These are phyloP conservation scores for Hippolais icterina DNA, from an alignment of 2,113 vertebrate species.

Conservation along the genomic window DNA sequence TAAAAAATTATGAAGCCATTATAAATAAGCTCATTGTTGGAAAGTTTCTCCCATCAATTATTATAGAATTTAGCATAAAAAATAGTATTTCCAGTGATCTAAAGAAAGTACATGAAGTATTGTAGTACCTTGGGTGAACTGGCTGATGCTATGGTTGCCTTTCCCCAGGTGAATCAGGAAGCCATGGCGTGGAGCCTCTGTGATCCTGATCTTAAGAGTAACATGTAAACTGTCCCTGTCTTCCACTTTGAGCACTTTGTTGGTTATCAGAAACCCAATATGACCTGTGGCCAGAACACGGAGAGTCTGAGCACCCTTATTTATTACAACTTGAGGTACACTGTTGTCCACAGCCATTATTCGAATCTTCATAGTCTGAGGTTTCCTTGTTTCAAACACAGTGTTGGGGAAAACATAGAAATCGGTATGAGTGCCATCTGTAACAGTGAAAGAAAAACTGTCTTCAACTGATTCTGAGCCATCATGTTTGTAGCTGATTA, in stretches of 20 bases:
- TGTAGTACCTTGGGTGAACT: slow-evolving; percentile 90
- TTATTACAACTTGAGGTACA: slow-evolving; percentile 84
- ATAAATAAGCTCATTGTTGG: background rate
- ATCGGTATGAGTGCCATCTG: slow-evolving; percentile 91
- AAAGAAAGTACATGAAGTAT: background rate
- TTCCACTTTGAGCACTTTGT: slow-evolving; percentile 87
- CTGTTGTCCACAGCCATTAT: slow-evolving; percentile 86
- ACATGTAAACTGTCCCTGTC: slow-evolving; percentile 85
- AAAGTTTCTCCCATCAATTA: background rate
- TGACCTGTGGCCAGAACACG: slow-evolving; percentile 82
- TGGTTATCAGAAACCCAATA: slow-evolving; percentile 88
- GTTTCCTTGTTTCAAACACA: slow-evolving; percentile 84
- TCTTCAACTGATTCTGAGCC: slow-evolving; percentile 86
- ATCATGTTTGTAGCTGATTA: slow-evolving; percentile 92
- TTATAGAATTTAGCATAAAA: background rate
- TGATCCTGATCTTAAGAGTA: slow-evolving; percentile 83
- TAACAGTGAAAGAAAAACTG: slow-evolving; percentile 93
- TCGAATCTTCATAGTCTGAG: slow-evolving; percentile 89
- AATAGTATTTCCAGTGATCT: background rate
- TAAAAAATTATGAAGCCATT: background rate
- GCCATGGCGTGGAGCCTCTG: slow-evolving; percentile 81
- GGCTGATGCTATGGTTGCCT: slow-evolving; percentile 88
- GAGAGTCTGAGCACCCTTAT: slow-evolving; percentile 87
- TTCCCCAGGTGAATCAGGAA: slow-evolving; percentile 86
- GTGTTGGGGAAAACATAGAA: slow-evolving; percentile 95